Evolutionary conservation across 2,888 invertebrate species (phyloP), one percentile per base, ranked within the genome.

Genomic region (Philonicus albiceps): DNA sequence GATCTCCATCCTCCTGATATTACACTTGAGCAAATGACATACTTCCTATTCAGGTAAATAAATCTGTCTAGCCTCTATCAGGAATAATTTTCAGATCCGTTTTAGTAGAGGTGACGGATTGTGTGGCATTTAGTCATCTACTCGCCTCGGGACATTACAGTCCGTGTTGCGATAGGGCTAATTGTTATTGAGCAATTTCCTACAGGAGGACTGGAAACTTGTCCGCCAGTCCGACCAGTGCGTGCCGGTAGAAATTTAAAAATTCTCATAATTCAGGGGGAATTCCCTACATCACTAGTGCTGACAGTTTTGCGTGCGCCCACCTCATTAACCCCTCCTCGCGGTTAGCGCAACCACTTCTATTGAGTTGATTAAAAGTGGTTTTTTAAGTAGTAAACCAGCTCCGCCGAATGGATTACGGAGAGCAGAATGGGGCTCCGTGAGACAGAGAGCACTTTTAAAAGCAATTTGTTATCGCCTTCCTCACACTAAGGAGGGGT

Each of bases 301-400:
- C 74, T 74, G 74, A 74, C 74, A 74, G 74, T 74, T 74, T 74
- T 74, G 74, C 74, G 74, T 74, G 74, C 74, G 74, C 30, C 19
- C 31, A n/a, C 74, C n/a, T 74, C 19, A 74, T 74, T 74, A 74
- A 74, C 34, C 34, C 74, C 74, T 16, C 16, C 31, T 8, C 34
- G n/a, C n/a, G 16, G 40, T 3, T 16, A 13, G 31, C 19, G 31
- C 4, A 74, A 31, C 74, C 74, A 74, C 31, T 34, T 34, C 31
- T n/a, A 31, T n/a, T 22, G 31, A 74, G 74, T 74, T 74, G 74
- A 74, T 74, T 74, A 74, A 74, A 74, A 74, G 34, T 74, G 74
- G 34, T 74, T 74, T 74, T 74, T 74, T 74, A 74, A 74, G 34
- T n/a, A 74, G 16, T 13, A 43, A 16, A 43, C 2, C 74, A 74